Base-by-base conservation (phyloP, 2,888 invertebrate species). In the Therioaphis trifolii region DNA sequence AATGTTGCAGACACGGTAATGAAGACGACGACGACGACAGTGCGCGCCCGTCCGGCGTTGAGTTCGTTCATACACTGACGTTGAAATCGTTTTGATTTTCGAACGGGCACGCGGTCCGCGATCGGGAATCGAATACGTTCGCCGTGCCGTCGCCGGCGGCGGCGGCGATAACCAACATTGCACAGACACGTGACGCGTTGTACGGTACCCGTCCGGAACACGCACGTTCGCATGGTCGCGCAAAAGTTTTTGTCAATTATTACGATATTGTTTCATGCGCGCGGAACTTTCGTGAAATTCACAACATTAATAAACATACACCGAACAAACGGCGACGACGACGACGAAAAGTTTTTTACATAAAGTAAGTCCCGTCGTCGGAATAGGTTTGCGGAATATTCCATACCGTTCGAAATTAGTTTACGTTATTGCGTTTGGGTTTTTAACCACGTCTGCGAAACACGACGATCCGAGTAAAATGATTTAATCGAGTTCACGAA, bases 81-180 rank as follows among this genome's bases (percentile, higher is more conserved):
- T 58, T 58, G 15, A 43, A 75, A 58, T 58, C 18, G 18, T n/a
- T n/a, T n/a, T n/a, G n/a, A n/a, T 75, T 43, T 43, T 76, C 27
- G 5, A 9, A 14, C 1, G 15, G 14, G 21, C 18, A 66, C 21
- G 21, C 11, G 2, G 63, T 35, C 29, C 46, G 0, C 24, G 11
- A 43, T 24, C 18, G 58, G 11, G 9, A 46, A n/a, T 14, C 21
- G 5, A 61, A 46, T n/a, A n/a, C 15, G 12, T 18, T 58, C 14
- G 18, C 14, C 14, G n/a, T n/a, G n/a, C n/a, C n/a, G n/a, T n/a
- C n/a, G n/a, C n/a, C n/a, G n/a, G n/a, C n/a, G n/a, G n/a, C n/a
- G n/a, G n/a, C n/a, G 29, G 40, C 68, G n/a, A 68, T 43, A n/a
- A 63, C 12, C n/a, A 63, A 21, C 7, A 75, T 18, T 24, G 40